Evolutionary conservation across 2,888 invertebrate species (phyloP).

Genomic region (Deroplatys truncata): DNA sequence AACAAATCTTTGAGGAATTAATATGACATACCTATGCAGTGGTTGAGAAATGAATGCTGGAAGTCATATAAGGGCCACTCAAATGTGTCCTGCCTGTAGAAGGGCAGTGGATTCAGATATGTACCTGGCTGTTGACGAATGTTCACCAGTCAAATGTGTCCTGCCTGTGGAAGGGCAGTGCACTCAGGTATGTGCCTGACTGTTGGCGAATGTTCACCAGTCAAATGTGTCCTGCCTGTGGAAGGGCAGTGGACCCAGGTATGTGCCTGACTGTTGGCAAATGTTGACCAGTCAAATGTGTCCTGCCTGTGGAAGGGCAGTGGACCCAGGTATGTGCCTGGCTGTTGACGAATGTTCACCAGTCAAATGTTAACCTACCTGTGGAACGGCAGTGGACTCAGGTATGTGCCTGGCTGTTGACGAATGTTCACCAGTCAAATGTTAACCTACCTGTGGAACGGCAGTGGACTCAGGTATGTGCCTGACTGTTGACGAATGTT

Average conservation of each 20-base stretch:
- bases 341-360: slow-evolving; percentile 9
- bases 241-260: slow-evolving; percentile 40
- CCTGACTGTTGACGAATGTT: slow-evolving; percentile 27
- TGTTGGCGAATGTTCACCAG: slow-evolving; percentile 20
- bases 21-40: slow-evolving; percentile 36
- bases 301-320: too few relatives aligned
- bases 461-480: slow-evolving; percentile 36
- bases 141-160: neutral
- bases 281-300: slow-evolving; percentile 5
- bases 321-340: too few relatives aligned
- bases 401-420: neutral
- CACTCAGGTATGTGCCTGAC: slow-evolving; percentile 32
- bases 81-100: too few relatives aligned
- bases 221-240: slow-evolving; percentile 35
- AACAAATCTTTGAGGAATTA: too few relatives aligned
- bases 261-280: slow-evolving; percentile 27
- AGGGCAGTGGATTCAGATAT: too few relatives aligned
- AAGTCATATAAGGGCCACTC: too few relatives aligned
- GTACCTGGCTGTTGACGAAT: too few relatives aligned
- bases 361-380: too few relatives aligned
- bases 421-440: neutral
- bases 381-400: too few relatives aligned
- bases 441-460: slow-evolving; percentile 40
- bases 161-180: slow-evolving; percentile 42
- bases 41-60: slow-evolving; percentile 24